Evolutionary conservation across 2,797 vertebrate genomes (phyloP).

Genomic region (Cheirogaleus major): DNA sequence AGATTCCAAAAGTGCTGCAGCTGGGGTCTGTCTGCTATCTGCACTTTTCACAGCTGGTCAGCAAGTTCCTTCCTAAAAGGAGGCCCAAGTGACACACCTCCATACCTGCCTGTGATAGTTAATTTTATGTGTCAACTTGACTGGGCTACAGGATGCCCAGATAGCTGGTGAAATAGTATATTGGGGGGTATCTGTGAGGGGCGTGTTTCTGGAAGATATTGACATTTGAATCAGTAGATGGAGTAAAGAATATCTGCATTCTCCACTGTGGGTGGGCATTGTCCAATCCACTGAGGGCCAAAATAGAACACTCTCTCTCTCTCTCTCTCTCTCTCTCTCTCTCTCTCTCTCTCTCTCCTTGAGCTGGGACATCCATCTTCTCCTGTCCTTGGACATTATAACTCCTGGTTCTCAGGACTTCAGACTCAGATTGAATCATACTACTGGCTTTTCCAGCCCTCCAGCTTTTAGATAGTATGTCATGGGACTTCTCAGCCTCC

Average conservation of each 20-base stretch:
- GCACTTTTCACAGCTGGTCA: rapidly evolving
- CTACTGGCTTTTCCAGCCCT: neutral
- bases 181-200: neutral
- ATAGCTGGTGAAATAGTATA: neutral
- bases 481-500: neutral
- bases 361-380: neutral
- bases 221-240: neutral
- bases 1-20: neutral
- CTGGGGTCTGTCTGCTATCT: neutral
- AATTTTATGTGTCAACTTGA: neutral
- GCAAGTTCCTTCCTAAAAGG: neutral
- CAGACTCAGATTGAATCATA: neutral
- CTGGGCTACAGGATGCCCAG: neutral
- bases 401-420: neutral
- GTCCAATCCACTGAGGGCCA: neutral
- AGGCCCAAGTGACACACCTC: neutral
- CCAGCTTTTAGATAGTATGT: neutral
- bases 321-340: neutral
- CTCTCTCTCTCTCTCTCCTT: no score
- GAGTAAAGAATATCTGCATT: neutral
- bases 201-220: neutral
- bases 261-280: no score
- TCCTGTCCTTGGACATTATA: neutral
- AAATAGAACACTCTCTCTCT: neutral
- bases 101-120: no score